These are phyloP conservation scores for Crenichthys baileyi DNA, from an alignment of 2,797 vertebrate species.

Conservation along the genomic window DNA sequence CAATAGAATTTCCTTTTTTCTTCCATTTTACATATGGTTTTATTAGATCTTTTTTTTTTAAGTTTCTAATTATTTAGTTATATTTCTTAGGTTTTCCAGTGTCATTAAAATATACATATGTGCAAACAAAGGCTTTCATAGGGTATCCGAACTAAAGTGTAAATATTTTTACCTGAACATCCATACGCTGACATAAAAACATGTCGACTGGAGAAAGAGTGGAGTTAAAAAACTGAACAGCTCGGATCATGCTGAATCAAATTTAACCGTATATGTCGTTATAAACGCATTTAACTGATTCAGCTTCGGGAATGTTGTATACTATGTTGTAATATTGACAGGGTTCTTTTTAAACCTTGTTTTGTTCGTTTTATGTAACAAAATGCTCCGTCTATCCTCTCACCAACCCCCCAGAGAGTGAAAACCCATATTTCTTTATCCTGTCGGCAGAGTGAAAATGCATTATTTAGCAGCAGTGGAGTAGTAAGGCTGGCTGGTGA, in stretches of 20 bases:
- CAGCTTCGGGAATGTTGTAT: not conserved
- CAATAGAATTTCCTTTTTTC: no score
- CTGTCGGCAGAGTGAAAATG: not conserved
- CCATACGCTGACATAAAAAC: not conserved
- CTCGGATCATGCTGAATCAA: no score
- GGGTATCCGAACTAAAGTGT: not conserved
- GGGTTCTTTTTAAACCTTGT: not conserved
- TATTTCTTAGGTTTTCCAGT: not conserved
- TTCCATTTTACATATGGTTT: no score
- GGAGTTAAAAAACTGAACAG: no score
- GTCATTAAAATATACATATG: not conserved
- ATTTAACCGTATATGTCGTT: no score
- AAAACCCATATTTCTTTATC: not conserved
- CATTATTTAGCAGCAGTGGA: conserved; percentile 22
- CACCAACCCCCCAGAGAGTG: no score
- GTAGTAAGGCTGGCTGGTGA: conserved; percentile 12
- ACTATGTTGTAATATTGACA: not conserved
- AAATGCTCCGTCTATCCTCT: not conserved
- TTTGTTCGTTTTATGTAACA: not conserved
- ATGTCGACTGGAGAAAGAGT: not conserved
- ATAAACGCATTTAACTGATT: not conserved
- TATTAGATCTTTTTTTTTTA: no score
- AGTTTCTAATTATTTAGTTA: not conserved
- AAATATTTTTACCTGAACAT: not conserved
- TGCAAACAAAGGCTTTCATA: not conserved